Evolutionary conservation across 2,888 invertebrate genomes (phyloP).

Genomic region (Xylota segnis): DNA sequence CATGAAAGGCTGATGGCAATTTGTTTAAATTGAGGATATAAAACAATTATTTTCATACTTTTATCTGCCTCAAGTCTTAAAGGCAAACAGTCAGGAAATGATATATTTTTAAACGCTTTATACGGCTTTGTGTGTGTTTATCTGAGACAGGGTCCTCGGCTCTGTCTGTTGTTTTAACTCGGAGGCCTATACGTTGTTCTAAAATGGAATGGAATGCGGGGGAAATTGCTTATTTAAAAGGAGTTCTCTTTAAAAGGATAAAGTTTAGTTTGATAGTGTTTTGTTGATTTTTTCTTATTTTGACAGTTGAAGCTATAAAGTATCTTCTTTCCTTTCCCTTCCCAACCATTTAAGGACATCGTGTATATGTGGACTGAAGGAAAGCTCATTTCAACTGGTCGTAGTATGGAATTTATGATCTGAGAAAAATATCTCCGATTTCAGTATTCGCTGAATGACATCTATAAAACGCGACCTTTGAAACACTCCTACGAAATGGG

Average conservation of each 20-base stretch:
- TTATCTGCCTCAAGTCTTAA: constrained; percentile 30
- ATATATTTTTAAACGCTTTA: constrained; percentile 56
- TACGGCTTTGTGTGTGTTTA: not conserved
- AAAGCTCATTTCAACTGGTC: too few species aligned
- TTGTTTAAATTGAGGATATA: constrained; percentile 68
- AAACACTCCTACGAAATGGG: too few species aligned
- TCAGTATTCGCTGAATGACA: too few species aligned
- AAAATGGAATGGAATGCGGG: not conserved
- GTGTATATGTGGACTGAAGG: too few species aligned
- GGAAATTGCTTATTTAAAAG: not conserved
- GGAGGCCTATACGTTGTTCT: not conserved
- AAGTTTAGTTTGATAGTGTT: not conserved
- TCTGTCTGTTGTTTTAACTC: not conserved
- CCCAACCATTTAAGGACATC: too few species aligned
- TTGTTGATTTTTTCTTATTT: not conserved
- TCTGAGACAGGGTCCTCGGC: not conserved
- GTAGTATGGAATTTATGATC: too few species aligned
- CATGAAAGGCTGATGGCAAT: constrained; percentile 60
- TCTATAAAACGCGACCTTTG: too few species aligned
- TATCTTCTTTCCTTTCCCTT: too few species aligned
- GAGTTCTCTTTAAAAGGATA: not conserved
- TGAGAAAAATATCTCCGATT: too few species aligned
- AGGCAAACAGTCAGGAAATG: constrained; percentile 58
- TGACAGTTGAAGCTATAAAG: not conserved
- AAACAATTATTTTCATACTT: constrained; percentile 70